A percentile compares a stretch with the other conserved stretches of the same genome.
Evolutionary conservation across 2,888 invertebrate genomes (phyloP).

Genomic region (Dendrolimus pini): DNA sequence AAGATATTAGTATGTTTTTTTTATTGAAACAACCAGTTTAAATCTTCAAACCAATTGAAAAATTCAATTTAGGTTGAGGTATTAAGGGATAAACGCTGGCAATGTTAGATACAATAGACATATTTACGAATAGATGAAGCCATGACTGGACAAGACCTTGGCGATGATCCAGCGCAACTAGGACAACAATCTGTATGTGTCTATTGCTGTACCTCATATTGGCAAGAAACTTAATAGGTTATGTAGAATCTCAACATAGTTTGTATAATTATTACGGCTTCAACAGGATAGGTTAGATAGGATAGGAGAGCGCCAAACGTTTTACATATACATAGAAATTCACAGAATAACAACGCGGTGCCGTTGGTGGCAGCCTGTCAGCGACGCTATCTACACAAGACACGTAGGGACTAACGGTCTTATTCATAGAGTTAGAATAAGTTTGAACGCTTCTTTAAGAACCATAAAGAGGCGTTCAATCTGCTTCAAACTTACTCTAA

Average conservation of each 20-base stretch:
- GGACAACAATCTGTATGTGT: conserved; percentile 55
- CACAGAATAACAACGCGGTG: too few relatives aligned
- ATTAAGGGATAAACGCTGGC: conserved; percentile 23
- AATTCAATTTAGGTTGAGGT: conserved; percentile 11
- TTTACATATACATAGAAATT: too few relatives aligned
- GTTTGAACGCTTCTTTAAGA: too few relatives aligned
- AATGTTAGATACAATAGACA: too few relatives aligned
- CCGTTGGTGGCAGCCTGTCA: too few relatives aligned
- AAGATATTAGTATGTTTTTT: conserved; percentile 17
- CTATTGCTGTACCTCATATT: conserved; percentile 59
- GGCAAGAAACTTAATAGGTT: conserved; percentile 60
- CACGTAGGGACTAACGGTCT: too few relatives aligned
- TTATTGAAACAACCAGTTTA: conserved; percentile 18
- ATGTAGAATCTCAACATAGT: conserved; percentile 36
- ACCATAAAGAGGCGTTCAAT: too few relatives aligned
- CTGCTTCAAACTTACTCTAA: too few relatives aligned
- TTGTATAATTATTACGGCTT: neutral
- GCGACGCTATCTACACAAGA: too few relatives aligned
- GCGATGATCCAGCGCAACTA: conserved; percentile 59
- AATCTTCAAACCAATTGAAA: conserved; percentile 6
- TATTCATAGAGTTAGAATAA: too few relatives aligned
- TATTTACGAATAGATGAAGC: neutral
- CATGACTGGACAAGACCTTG: conserved; percentile 48
- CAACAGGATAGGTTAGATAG: too few relatives aligned
- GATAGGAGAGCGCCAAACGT: too few relatives aligned